phyloP scores from a whole-genome alignment of 2,888 invertebrate species.

The Dasypogon diadema region DNA sequence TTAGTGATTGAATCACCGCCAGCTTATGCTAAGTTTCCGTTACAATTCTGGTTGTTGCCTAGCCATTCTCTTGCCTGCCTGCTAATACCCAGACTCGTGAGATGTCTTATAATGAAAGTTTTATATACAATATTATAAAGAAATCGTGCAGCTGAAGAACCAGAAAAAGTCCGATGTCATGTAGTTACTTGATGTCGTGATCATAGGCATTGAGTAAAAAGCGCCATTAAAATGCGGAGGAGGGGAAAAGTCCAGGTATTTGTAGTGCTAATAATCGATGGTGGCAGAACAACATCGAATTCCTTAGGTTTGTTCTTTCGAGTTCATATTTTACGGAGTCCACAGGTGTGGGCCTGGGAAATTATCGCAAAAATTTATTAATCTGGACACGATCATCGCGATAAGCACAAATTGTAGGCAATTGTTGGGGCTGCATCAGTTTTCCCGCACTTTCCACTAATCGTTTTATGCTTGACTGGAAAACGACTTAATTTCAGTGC shows the following conservation, averaged over 20 bases:
- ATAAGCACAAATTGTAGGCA: background rate
- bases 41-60: conserved; percentile 29
- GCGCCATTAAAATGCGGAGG: background rate
- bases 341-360: background rate
- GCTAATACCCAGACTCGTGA: background rate
- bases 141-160: conserved; percentile 35
- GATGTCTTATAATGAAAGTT: conserved; percentile 12
- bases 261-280: conserved; percentile 11
- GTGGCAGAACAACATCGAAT: background rate
- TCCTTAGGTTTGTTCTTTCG: background rate
- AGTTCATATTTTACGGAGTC: conserved; percentile 18
- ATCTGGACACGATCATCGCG: background rate
- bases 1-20: conserved; percentile 19
- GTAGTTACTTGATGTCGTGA: conserved; percentile 40
- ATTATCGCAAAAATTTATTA: conserved; percentile 32
- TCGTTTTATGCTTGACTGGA: background rate
- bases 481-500: background rate
- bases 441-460: conserved; percentile 5
- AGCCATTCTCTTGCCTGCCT: background rate
- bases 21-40: conserved; percentile 35
- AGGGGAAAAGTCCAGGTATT: background rate
- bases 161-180: conserved; percentile 38
- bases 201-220: conserved; percentile 1
- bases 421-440: background rate
- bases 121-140: conserved; percentile 12